Conservation (phyloP, 2,797 vertebrate genomes). For the Alosa sapidissima region DNA sequence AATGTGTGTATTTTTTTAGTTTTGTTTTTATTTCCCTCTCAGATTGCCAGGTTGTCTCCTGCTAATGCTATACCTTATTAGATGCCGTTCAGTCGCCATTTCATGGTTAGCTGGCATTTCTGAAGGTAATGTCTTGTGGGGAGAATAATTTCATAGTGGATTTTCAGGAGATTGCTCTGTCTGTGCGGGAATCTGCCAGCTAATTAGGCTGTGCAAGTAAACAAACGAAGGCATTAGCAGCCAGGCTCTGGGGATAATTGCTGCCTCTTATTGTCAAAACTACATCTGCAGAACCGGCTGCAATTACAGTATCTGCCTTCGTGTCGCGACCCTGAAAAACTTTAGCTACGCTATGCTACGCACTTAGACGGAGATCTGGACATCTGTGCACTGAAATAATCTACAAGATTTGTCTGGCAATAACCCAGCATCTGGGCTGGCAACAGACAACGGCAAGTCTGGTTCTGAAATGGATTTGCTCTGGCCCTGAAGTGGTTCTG, state of each 20-base stretch:
- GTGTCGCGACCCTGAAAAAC: background rate
- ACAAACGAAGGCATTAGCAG: background rate
- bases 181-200: background rate
- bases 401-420: background rate
- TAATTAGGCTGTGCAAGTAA: background rate
- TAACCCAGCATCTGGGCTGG: background rate
- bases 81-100: background rate
- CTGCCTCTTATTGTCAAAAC: background rate
- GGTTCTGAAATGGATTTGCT: no score
- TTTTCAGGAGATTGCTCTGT: background rate
- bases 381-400: background rate
- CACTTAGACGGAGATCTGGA: background rate
- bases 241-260: background rate
- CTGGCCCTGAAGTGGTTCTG: no score
- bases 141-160: slow-evolving; percentile 4
- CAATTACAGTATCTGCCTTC: background rate
- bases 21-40: background rate
- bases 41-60: background rate
- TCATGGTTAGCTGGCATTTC: background rate
- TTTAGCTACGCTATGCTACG: background rate
- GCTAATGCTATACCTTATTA: background rate
- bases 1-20: no score
- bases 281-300: background rate
- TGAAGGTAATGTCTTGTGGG: background rate
- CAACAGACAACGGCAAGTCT: background rate